A percentile compares a stretch with the other conserved stretches of the same genome.
These are phyloP conservation scores for Vanessa tameamea DNA, from an alignment of 1,140 invertebrate genomes.

Conservation along the genomic window DNA sequence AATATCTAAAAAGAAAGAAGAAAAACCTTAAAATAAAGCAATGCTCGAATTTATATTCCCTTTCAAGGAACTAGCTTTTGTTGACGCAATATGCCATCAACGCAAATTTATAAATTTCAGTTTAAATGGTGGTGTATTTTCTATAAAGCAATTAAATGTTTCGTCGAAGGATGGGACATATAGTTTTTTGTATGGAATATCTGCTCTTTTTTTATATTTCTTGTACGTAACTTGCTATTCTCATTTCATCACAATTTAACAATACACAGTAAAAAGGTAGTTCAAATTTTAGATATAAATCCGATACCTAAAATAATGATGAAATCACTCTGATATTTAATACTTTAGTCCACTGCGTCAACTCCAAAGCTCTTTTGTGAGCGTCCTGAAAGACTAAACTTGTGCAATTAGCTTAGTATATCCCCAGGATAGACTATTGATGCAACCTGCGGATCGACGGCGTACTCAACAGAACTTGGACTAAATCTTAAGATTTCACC, in stretches of 20 bases:
- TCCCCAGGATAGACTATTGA: constrained; percentile 8
- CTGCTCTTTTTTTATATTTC: not conserved
- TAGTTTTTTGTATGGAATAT: too few relatives aligned
- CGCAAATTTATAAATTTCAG: too few relatives aligned
- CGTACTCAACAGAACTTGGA: constrained; percentile 2
- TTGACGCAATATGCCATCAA: too few relatives aligned
- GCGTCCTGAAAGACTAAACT: constrained; percentile 5
- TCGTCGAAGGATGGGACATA: too few relatives aligned
- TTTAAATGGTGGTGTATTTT: too few relatives aligned
- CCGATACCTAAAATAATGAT: too few relatives aligned
- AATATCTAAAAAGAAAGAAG: too few relatives aligned
- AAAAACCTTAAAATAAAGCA: too few relatives aligned
- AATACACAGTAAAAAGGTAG: not conserved
- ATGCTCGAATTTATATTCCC: too few relatives aligned
- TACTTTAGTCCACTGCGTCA: not conserved
- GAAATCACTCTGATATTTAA: not conserved
- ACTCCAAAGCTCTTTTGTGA: constrained; percentile 9
- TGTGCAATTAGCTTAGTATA: constrained; percentile 15
- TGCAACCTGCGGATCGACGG: constrained; percentile 10
- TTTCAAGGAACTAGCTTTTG: too few relatives aligned
- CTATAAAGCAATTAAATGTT: too few relatives aligned
- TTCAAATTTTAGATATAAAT: not conserved
- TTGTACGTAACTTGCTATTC: not conserved
- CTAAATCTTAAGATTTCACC: constrained; percentile 2
- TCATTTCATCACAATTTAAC: not conserved